Evolutionary conservation across 2,888 invertebrate species (phyloP).

Genomic region (Lissocephala sabroskyi): DNA sequence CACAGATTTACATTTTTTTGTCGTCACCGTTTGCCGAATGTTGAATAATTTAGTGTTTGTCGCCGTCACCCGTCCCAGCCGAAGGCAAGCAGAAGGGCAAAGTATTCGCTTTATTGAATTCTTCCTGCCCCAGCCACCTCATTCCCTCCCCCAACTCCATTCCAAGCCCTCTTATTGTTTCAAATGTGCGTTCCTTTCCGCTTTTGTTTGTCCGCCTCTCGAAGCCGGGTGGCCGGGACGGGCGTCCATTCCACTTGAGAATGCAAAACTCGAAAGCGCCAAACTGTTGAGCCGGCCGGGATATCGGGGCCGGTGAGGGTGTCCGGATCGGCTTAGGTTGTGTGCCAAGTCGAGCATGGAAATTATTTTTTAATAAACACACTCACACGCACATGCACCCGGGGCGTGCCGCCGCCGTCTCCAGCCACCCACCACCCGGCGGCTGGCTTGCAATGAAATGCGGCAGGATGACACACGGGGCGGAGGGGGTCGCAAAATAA

Average conservation of each 20-base stretch:
- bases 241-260: too few species aligned
- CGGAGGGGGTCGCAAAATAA: conserved; percentile 35
- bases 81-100: conserved; percentile 6
- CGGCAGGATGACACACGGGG: not conserved
- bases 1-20: conserved; percentile 63
- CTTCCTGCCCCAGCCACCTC: not conserved
- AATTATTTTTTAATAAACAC: conserved; percentile 68
- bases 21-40: conserved; percentile 10
- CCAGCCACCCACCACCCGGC: not conserved
- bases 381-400: too few species aligned
- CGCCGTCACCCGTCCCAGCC: too few species aligned
- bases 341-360: conserved; percentile 51
- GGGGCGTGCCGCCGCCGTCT: not conserved
- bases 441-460: not conserved
- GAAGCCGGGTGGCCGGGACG: conserved; percentile 14
- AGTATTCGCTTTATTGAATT: conserved; percentile 56
- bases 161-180: conserved; percentile 49
- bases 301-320: not conserved
- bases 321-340: not conserved
- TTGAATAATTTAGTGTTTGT: conserved; percentile 64
- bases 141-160: not conserved
- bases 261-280: conserved; percentile 29
- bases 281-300: conserved; percentile 46
- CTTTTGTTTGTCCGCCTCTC: conserved; percentile 1
- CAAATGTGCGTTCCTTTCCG: conserved; percentile 37